These are phyloP conservation scores for Synanthedon formicaeformis DNA, from an alignment of 2,888 invertebrate species.

Conservation along the genomic window DNA sequence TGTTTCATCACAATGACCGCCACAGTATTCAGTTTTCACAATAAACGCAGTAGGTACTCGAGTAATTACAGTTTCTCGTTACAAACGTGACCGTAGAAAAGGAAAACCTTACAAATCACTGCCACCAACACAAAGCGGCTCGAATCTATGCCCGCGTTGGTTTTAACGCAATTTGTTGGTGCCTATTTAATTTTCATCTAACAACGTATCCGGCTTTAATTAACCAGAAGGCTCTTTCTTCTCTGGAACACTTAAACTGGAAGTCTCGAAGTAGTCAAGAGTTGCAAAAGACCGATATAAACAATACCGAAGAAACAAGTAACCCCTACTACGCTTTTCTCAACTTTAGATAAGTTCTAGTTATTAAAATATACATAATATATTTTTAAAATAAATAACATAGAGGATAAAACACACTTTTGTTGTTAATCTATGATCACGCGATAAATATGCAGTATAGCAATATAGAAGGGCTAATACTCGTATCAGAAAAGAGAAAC, in stretches of 20 bases:
- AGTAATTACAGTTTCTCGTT: constrained; percentile 1
- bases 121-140: constrained; percentile 24
- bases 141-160: constrained; percentile 20
- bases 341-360: no score
- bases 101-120: constrained; percentile 23
- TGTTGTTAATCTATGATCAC: neutral
- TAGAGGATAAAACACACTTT: constrained; percentile 1
- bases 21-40: neutral
- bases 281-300: constrained; percentile 22
- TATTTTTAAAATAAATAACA: constrained; percentile 6
- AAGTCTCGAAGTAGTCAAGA: constrained; percentile 22
- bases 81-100: constrained; percentile 22
- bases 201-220: constrained; percentile 36
- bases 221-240: constrained; percentile 33
- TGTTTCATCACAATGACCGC: neutral
- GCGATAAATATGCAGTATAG: neutral
- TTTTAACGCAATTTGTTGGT: constrained; percentile 36
- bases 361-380: no score
- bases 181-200: constrained; percentile 43
- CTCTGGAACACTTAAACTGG: constrained; percentile 24
- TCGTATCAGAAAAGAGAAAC: no score
- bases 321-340: neutral
- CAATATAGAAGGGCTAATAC: no score
- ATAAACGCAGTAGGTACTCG: neutral
- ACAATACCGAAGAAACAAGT: neutral